phyloP scores from a whole-genome alignment of 2,113 vertebrate species.

The Triplophysa rosa region DNA sequence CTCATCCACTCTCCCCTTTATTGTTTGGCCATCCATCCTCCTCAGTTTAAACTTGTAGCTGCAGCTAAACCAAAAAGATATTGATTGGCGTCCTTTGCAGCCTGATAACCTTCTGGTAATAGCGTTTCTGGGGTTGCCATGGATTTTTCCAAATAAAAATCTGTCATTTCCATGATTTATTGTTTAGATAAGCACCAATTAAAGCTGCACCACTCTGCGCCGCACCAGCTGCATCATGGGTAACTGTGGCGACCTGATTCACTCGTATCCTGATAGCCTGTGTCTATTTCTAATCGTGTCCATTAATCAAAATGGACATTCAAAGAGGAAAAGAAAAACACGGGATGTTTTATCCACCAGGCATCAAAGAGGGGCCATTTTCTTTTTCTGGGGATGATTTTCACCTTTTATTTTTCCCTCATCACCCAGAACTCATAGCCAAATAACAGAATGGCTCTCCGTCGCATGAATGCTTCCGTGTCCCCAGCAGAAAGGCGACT shows the following conservation, averaged over 20 bases:
- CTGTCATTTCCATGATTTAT: constrained; percentile 38
- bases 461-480: constrained; percentile 37
- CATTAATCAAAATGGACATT: constrained; percentile 30
- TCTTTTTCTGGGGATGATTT: constrained; percentile 12
- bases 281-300: constrained; percentile 37
- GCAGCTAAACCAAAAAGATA: constrained; percentile 13
- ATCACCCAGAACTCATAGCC: constrained; percentile 36
- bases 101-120: constrained; percentile 45
- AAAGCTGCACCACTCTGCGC: constrained; percentile 15
- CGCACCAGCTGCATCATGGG: constrained; percentile 18
- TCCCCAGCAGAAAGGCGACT: constrained; percentile 39
- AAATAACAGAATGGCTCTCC: constrained; percentile 52
- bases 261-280: constrained; percentile 5
- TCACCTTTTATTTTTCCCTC: constrained; percentile 28
- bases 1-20: constrained; percentile 8
- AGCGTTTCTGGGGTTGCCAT: constrained; percentile 31
- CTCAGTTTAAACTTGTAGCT: not conserved
- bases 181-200: constrained; percentile 35
- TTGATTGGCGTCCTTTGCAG: constrained; percentile 36
- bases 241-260: constrained; percentile 18
- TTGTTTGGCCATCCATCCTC: not conserved
- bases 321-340: not conserved
- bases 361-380: constrained; percentile 19
- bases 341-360: constrained; percentile 5
- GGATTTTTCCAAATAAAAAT: constrained; percentile 33